Base-by-base conservation (phyloP, 2,797 vertebrate genomes). In the Periophthalmus magnuspinnatus region DNA sequence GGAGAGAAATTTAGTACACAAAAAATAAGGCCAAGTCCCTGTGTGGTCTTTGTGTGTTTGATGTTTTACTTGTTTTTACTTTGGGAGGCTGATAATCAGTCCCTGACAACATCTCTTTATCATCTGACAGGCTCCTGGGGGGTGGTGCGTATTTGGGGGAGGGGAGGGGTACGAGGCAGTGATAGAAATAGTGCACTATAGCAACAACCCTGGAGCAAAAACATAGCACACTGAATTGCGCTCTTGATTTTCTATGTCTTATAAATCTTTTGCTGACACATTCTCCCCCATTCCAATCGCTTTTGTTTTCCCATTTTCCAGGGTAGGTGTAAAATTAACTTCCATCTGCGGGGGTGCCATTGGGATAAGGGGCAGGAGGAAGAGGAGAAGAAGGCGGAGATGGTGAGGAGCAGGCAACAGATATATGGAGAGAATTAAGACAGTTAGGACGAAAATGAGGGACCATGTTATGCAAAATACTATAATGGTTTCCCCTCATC, bases 181-280 rank as follows among this genome's bases (percentile, higher is more conserved):
- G 75, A 79, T 81, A 74, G 83, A 86, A 85, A 86, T 75, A 81
- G 72, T 75, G 81, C 19, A 22, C 69, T 69, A 77, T 66, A 82
- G 70, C 77, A 78, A 72, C 71, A 74, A 81, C 89, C 93, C 92
- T 68, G 78, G 70, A 92, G 90, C 90, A 79, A 82, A 90, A 91
- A 90, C 83, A 88, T 71, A 84, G 80, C 80, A 85, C 61, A 76
- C 81, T 82, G 85, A 88, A 90, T 86, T 67, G 71, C 13, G 65
- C 81, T 84, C 85, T 78, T 82, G 69, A 82, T 87, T 87, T 86
- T 81, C 78, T 82, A 58, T 84, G 84, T 89, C 86, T 84, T 91
- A 90, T 91, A 90, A 92, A 92, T 91, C 91, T 90, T 88, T 88
- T 88, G 90, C 90, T 89, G 91, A 92, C 90, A 83, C 81, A 45